These are phyloP conservation scores for Drosophila pectinifera DNA, from an alignment of 1,140 invertebrate genomes.

Conservation along the genomic window DNA sequence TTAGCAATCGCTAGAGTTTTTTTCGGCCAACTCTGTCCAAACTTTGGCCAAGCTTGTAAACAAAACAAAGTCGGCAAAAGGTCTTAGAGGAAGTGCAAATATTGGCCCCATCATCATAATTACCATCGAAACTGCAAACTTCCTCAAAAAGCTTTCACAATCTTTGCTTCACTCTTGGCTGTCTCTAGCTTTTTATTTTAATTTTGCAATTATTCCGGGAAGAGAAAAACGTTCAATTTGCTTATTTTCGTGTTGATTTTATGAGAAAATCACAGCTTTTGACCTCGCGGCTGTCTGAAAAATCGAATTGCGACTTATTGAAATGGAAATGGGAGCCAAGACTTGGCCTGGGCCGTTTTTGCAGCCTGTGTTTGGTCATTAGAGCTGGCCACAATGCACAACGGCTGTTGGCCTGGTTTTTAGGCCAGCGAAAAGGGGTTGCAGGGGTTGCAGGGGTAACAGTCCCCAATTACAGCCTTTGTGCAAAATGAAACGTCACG, in stretches of 20 bases:
- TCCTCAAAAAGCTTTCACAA: slow-evolving; percentile 66
- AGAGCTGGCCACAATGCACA: slow-evolving; percentile 54
- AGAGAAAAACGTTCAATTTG: slow-evolving; percentile 1
- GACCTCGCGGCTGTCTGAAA: too few species aligned
- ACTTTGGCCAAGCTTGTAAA: slow-evolving; percentile 18
- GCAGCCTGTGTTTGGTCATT: slow-evolving; percentile 35
- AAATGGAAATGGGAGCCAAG: slow-evolving; percentile 14
- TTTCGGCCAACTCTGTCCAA: slow-evolving; percentile 10
- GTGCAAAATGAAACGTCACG: slow-evolving; percentile 82
- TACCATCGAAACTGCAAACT: slow-evolving; percentile 52
- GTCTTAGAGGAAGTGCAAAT: slow-evolving; percentile 72
- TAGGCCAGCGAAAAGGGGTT: slow-evolving; percentile 52
- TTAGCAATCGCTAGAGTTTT: neutral
- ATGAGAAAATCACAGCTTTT: slow-evolving; percentile 11
- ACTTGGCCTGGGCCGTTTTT: slow-evolving; percentile 9
- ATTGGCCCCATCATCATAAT: slow-evolving; percentile 46
- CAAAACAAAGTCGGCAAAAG: slow-evolving; percentile 40
- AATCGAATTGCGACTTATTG: neutral
- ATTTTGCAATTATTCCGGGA: slow-evolving; percentile 41
- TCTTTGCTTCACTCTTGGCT: slow-evolving; percentile 5
- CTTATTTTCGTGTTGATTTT: neutral
- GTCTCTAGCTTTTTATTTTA: slow-evolving; percentile 16
- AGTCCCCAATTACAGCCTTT: slow-evolving; percentile 76
- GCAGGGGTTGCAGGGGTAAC: slow-evolving; percentile 6
- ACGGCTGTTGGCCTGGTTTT: slow-evolving; percentile 9